Base-by-base conservation (phyloP, 2,797 vertebrate genomes). In the Acrocephalus scirpaceus region DNA sequence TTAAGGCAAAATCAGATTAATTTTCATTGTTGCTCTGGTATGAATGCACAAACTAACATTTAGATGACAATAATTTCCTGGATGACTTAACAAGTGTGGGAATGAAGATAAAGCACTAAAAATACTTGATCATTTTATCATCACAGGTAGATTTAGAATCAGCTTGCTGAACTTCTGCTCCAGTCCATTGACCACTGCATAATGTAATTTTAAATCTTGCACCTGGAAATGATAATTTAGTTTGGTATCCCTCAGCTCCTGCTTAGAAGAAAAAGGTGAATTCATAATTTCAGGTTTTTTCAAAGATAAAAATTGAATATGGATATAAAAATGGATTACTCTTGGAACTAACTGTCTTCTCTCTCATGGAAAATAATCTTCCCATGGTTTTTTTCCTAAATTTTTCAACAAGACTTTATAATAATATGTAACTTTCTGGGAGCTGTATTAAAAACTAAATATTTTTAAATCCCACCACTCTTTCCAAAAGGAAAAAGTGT, bases 391-490 rank as follows among this genome's bases (percentile, higher is more conserved):
- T 51, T 7, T 34, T 23, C 36, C 7, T 3, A 29, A 27, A 38
- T 56, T 70, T 60, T 29, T 26, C 16, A 57, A 1, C 10, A n/a
- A n/a, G 2, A 53, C 9, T n/a, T 38, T 48, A 8, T 44, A 81
- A 81, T 26, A 57, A 26, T 36, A 57, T 5, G 13, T n/a, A 40
- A 61, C 8, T 53, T 85, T 40, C 15, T 64, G 22, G 17, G 51
- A 66, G 8, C 4, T 77, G 6, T n/a, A 48, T 47, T 7, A 30
- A 56, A 74, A 78, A 5, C 8, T 7, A 23, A n/a, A 27, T 5
- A 10, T 4, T 18, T 36, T n/a, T 3, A 61, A 87, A 30, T 2
- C 4, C 3, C 9, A 23, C 6, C 23, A 12, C 8, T 10, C 2
- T 60, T 82, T 62, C 14, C 20, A 40, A 51, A 38, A 6, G 4